These are phyloP conservation scores for Micropoecilia bifurca DNA, from an alignment of 2,797 vertebrate genomes.

Conservation along the genomic window DNA sequence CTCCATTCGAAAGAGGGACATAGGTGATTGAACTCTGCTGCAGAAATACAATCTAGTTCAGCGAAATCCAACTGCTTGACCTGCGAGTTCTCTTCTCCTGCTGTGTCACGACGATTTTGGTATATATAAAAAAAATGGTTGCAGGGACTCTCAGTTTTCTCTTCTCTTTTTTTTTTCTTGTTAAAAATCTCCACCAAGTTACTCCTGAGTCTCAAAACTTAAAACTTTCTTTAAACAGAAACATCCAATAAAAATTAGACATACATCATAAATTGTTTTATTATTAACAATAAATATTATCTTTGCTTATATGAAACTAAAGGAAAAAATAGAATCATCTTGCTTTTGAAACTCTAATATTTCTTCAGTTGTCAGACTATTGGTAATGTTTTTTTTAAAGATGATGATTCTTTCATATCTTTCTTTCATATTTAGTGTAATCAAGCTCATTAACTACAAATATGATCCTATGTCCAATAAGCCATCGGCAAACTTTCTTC, in stretches of 20 bases:
- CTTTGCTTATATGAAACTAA: background rate
- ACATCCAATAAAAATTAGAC: background rate
- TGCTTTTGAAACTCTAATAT: background rate
- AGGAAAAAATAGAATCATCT: background rate
- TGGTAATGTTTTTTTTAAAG: background rate
- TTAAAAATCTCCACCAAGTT: background rate
- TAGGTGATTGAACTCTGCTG: background rate
- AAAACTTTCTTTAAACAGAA: background rate
- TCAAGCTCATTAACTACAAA: conserved; percentile 30
- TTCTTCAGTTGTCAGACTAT: background rate
- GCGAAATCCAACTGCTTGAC: background rate
- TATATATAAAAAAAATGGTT: background rate
- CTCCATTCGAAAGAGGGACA: background rate
- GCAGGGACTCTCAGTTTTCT: background rate
- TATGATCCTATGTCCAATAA: conserved; percentile 33
- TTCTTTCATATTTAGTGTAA: background rate
- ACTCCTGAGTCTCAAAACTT: background rate
- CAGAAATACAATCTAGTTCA: background rate
- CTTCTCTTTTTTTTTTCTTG: background rate
- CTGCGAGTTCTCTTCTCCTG: background rate
- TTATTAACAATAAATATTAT: no score
- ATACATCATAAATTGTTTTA: no score
- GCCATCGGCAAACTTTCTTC: conserved; percentile 25
- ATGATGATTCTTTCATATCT: no score
- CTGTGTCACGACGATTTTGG: background rate